These are phyloP conservation scores for Polypedilum pembai DNA, from an alignment of 1,140 invertebrate species.

Conservation along the genomic window DNA sequence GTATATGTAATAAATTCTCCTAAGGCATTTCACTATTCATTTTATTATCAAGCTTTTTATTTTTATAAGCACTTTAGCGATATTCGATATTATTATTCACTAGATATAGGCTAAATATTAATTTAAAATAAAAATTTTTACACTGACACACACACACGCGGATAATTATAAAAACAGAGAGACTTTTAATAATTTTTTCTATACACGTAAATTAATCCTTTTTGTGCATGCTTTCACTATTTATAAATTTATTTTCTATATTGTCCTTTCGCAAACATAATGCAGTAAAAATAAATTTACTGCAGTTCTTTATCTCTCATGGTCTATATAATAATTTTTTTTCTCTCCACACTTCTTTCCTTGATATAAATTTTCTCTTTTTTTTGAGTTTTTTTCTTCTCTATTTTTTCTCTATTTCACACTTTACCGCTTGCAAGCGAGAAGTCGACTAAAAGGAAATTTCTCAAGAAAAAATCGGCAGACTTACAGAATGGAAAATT, in stretches of 20 bases:
- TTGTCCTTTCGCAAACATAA: neutral
- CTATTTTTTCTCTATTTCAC: neutral
- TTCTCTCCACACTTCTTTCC: neutral
- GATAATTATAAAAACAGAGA: too few species aligned
- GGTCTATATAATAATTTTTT: neutral
- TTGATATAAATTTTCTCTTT: neutral
- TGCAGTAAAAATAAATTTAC: slow-evolving; percentile 18
- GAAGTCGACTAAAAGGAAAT: slow-evolving; percentile 3
- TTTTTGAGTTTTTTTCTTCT: neutral
- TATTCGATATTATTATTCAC: too few species aligned
- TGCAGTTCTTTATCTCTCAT: slow-evolving; percentile 17
- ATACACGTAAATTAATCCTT: neutral
- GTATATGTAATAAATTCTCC: too few species aligned
- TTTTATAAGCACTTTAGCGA: too few species aligned
- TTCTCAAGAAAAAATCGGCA: neutral
- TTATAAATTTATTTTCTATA: neutral
- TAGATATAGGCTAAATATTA: too few species aligned
- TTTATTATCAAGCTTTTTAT: too few species aligned
- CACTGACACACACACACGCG: too few species aligned
- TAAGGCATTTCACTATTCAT: too few species aligned
- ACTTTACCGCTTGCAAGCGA: slow-evolving; percentile 8
- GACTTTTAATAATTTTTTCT: too few species aligned
- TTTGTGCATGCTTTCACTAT: neutral
- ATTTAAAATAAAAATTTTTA: too few species aligned
- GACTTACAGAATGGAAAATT: neutral